A percentile compares a stretch with the other conserved stretches of the same genome.
Evolutionary conservation across 2,888 invertebrate species (phyloP).

Genomic region (Odontocerum albicorne): DNA sequence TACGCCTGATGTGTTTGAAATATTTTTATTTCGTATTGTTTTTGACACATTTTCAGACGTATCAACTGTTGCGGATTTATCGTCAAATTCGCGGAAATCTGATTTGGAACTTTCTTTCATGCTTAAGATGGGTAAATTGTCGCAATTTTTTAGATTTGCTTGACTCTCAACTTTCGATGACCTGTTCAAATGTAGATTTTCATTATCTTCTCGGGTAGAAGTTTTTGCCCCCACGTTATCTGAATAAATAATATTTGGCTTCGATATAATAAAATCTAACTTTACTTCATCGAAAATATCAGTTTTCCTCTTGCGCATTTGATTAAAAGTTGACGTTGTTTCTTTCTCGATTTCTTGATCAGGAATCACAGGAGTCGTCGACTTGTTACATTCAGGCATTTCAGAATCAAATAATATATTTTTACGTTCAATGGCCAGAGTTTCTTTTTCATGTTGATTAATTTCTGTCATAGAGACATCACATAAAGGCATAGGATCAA

Average conservation of each 20-base stretch:
- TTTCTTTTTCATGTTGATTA: not conserved
- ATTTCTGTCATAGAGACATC: conserved; percentile 10
- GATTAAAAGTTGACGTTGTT: not conserved
- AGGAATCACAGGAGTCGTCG: conserved; percentile 10
- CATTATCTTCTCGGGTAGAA: not conserved
- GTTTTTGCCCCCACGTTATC: conserved; percentile 1
- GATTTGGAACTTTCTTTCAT: too few species aligned
- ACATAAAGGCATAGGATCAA: not conserved
- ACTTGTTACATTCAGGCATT: conserved; percentile 7
- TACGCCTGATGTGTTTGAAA: too few species aligned
- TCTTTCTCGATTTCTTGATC: not conserved
- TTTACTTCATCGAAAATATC: conserved; percentile 3
- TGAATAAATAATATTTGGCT: not conserved
- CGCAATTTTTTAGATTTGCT: too few species aligned
- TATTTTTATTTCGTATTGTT: too few species aligned
- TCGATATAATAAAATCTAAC: conserved; percentile 10
- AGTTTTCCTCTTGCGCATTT: conserved; percentile 4
- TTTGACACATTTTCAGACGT: too few species aligned
- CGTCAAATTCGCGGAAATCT: too few species aligned
- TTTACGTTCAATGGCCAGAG: conserved; percentile 5
- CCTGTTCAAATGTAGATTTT: conserved; percentile 6
- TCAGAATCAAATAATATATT: conserved; percentile 7
- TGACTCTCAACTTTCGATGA: too few species aligned
- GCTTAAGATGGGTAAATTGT: too few species aligned
- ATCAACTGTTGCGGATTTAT: too few species aligned